Conservation (phyloP, 2,113 vertebrate species). For the Datnioides undecimradiatus region DNA sequence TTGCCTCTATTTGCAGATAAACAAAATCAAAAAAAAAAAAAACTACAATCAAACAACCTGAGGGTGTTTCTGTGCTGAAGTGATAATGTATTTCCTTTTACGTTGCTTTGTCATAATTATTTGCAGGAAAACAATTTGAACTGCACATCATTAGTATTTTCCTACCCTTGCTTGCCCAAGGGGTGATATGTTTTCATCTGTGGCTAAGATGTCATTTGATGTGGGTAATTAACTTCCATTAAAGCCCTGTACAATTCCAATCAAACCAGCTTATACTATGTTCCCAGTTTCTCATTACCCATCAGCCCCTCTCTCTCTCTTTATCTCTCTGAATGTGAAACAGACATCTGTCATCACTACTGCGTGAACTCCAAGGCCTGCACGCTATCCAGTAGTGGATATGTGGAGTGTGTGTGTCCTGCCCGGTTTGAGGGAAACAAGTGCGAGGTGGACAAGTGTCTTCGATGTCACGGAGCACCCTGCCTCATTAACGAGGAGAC, state of each 20-base stretch:
- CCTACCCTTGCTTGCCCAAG: constrained; percentile 67
- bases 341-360: constrained; percentile 97
- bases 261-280: constrained; percentile 67
- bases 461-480: constrained; percentile 91
- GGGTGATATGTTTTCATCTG: constrained; percentile 76
- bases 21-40: constrained; percentile 68
- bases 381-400: constrained; percentile 89
- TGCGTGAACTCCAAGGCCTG: constrained; percentile 97
- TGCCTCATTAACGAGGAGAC: constrained; percentile 91
- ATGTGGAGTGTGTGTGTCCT: constrained; percentile 94
- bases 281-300: constrained; percentile 59
- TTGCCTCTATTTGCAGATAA: constrained; percentile 65
- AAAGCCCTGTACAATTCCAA: constrained; percentile 76
- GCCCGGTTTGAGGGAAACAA: constrained; percentile 91
- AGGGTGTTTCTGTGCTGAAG: constrained; percentile 67
- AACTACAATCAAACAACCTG: constrained; percentile 66
- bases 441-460: constrained; percentile 95
- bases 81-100: constrained; percentile 73
- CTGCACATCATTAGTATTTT: constrained; percentile 75
- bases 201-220: constrained; percentile 80
- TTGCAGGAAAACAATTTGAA: constrained; percentile 72
- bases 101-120: constrained; percentile 71
- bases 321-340: constrained; percentile 42
- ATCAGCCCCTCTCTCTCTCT: constrained; percentile 19
- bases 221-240: constrained; percentile 83